These are phyloP conservation scores for Ricordea florida DNA, from an alignment of 92 coral and sea anemone genomes.

Conservation along the genomic window DNA sequence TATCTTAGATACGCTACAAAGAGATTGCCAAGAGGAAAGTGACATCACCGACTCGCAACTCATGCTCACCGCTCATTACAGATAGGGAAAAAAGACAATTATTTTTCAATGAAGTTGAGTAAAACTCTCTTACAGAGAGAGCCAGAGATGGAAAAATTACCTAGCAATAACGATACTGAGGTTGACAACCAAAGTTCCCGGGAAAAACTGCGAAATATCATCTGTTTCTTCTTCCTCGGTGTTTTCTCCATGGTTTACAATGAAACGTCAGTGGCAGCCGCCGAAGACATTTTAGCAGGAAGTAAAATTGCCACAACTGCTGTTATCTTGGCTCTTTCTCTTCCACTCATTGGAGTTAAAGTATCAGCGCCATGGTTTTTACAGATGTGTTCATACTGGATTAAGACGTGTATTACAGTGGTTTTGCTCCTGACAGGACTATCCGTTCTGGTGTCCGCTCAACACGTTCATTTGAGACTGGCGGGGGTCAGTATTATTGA, in stretches of 20 bases:
- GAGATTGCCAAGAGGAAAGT: no score
- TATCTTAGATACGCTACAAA: no score
- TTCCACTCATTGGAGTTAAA: slow-evolving; percentile 56
- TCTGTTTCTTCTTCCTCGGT: slow-evolving; percentile 60
- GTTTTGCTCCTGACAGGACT: slow-evolving; percentile 21
- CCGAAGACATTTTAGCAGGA: slow-evolving; percentile 63
- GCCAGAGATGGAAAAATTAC: no score
- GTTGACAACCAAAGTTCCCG: no score
- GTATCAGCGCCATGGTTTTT: slow-evolving; percentile 61
- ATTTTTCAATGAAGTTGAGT: no score
- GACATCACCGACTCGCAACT: no score
- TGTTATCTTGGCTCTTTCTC: slow-evolving; percentile 50
- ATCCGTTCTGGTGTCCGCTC: slow-evolving; percentile 19
- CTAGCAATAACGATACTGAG: no score
- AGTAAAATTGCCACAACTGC: slow-evolving; percentile 54
- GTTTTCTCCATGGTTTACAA: slow-evolving; percentile 53
- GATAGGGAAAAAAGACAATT: no score
- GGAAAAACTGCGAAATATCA: not conserved
- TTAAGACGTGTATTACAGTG: slow-evolving; percentile 7
- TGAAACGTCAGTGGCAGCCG: slow-evolving; percentile 45
- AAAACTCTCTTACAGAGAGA: no score
- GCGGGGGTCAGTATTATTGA: slow-evolving; percentile 52
- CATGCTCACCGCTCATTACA: no score
- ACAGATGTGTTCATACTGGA: slow-evolving; percentile 43
- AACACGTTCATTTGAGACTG: slow-evolving; percentile 23